These are phyloP conservation scores for Spongilla lacustris DNA, from an alignment of 37 sponge, comb jelly and placozoan species.

Conservation along the genomic window DNA sequence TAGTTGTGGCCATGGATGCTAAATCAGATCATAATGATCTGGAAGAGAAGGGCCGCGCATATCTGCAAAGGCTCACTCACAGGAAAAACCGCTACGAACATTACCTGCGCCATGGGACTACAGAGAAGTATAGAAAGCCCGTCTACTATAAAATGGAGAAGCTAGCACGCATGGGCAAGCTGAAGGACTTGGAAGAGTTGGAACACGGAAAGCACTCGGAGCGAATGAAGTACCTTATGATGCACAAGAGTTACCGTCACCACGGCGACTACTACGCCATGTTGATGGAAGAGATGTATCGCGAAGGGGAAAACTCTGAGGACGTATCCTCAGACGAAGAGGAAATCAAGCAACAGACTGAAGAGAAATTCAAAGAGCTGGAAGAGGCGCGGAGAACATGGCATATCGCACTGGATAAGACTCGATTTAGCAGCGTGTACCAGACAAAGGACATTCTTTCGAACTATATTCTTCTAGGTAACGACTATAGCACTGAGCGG, in stretches of 20 bases:
- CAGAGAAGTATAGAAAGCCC: neutral
- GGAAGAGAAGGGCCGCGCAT: neutral
- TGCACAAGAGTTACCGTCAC: neutral
- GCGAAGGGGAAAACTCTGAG: neutral
- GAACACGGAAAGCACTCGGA: neutral
- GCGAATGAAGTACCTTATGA: neutral
- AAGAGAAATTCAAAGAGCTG: neutral
- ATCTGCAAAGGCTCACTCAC: neutral
- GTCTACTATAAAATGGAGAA: neutral
- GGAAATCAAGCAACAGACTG: neutral
- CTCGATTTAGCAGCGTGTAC: neutral
- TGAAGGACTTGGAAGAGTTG: neutral
- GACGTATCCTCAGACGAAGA: slow-evolving; percentile 4
- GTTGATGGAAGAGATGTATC: neutral
- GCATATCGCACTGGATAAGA: neutral
- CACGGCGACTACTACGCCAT: neutral
- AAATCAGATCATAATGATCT: no score
- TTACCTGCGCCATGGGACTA: neutral
- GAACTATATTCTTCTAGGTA: neutral
- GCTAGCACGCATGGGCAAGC: neutral
- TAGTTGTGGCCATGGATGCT: no score
- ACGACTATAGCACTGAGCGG: neutral
- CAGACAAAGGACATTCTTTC: neutral
- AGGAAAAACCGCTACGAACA: neutral
- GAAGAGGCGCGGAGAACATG: neutral